phyloP scores from a whole-genome alignment of 2,888 invertebrate species.

The Dimorphilus gyrociliatus region DNA sequence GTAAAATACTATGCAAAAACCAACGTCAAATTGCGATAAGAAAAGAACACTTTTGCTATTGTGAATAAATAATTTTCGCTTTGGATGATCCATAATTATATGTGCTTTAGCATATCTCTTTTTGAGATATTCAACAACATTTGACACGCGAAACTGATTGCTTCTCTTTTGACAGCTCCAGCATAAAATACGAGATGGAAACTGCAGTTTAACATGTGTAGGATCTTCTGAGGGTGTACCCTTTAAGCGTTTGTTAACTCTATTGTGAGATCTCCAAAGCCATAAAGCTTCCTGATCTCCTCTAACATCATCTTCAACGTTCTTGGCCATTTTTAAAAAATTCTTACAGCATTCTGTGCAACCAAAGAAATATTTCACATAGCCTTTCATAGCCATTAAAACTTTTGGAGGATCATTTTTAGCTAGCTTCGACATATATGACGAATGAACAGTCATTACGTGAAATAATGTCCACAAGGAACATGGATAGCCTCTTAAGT shows the following conservation, averaged over 20 bases:
- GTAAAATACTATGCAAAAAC: no score
- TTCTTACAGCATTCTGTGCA: conserved; percentile 77
- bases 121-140: no score
- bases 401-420: conserved; percentile 42
- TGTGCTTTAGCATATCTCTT: no score
- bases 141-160: no score
- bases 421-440: no score
- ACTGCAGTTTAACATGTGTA: conserved; percentile 67
- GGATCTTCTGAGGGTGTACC: conserved; percentile 80
- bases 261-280: conserved; percentile 84
- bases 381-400: conserved; percentile 65
- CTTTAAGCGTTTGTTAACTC: conserved; percentile 65
- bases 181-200: conserved; percentile 56
- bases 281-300: no score
- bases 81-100: no score
- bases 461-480: conserved; percentile 90
- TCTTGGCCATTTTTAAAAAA: conserved; percentile 66
- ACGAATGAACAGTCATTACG: conserved; percentile 63
- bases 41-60: no score
- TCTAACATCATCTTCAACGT: conserved; percentile 54
- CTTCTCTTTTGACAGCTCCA: conserved; percentile 35
- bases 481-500: conserved; percentile 74
- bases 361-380: conserved; percentile 78
- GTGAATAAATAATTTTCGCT: no score
- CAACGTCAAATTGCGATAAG: no score